Evolutionary conservation across 2,888 invertebrate species (phyloP).

Genomic region (Dynastes grantii): DNA sequence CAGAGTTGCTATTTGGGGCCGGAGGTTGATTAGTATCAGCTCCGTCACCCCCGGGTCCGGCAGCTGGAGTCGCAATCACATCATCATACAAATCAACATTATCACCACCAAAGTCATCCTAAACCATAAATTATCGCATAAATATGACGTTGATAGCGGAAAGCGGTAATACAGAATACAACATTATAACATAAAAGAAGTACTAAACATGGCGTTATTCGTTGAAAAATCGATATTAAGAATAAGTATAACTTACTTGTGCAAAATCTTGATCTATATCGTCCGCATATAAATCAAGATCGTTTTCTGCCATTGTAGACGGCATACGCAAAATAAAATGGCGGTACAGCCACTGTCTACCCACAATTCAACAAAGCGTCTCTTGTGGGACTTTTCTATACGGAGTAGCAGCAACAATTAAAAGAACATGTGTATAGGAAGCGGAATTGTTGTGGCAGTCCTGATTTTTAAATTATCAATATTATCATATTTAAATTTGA

Average conservation of each 20-base stretch:
- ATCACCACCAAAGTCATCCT: slow-evolving; percentile 89
- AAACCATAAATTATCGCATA: slow-evolving; percentile 55
- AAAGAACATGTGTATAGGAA: neutral
- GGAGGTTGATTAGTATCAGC: slow-evolving; percentile 74
- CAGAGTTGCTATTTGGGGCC: slow-evolving; percentile 72
- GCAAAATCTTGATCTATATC: slow-evolving; percentile 96
- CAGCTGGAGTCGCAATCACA: slow-evolving; percentile 87
- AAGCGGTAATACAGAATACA: neutral
- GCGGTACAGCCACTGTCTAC: slow-evolving; percentile 20
- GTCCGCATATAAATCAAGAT: slow-evolving; percentile 97
- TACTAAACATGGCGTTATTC: slow-evolving; percentile 11
- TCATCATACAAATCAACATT: slow-evolving; percentile 97
- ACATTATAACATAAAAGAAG: slow-evolving; percentile 21
- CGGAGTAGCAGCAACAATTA: neutral
- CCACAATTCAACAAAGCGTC: slow-evolving; percentile 35
- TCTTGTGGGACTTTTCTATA: neutral
- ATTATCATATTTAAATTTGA: neutral
- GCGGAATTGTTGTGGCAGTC: neutral
- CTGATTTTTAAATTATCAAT: neutral
- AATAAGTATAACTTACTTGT: slow-evolving; percentile 72
- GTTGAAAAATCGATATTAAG: neutral
- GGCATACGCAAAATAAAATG: slow-evolving; percentile 44
- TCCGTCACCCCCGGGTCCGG: slow-evolving; percentile 66
- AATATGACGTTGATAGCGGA: neutral
- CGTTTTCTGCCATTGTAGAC: slow-evolving; percentile 90